Evolutionary conservation across 2,113 vertebrate species (phyloP), one percentile per base, ranked within the genome.

Genomic region (Pygoscelis antarcticus): DNA sequence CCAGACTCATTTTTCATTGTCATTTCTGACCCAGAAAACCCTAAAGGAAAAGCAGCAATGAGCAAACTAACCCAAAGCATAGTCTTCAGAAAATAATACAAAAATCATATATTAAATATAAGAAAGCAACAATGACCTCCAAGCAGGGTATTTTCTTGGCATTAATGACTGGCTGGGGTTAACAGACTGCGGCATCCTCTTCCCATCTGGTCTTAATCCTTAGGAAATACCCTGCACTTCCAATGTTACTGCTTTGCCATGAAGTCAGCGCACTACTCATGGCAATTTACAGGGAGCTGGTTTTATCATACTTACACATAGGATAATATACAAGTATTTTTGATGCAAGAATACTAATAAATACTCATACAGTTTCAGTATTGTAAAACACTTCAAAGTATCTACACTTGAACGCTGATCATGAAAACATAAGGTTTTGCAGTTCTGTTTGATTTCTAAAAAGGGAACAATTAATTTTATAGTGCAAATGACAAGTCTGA

Each of bases 131-230:
- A 77, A 83, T 61, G 30, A 83, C 29, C 9, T 80, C 58, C 32
- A 91, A 80, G 46, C 18, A 92, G 54, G 49, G 25, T 70, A 89
- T 82, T 89, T 91, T 65, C 60, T 84, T 89, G 55, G 81, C 30
- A 84, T 66, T 87, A 87, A 87, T 44, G 30, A 82, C 38, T 74
- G 55, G 21, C 55, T 91, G 47, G 16, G 42, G 32, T 85, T 91
- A 90, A 87, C 18, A 74, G 69, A 61, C 30, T 64, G 71, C 8
- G 5, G 57, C 82, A 80, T 83, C 75, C 13, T 64, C 52, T 55
- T 78, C 52, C 65, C 87, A 91, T 90, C 57, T 95, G 87, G 32
- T 85, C 80, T 49, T 60, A 91, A 95, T 90, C 70, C 25, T 64
- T 57, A 82, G 65, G 77, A 93, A 93, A 87, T 79, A 62, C 22